Evolutionary conservation across 1,140 invertebrate species (phyloP), one percentile per base, ranked within the genome.

Genomic region (Akabosia matsudoensis): DNA sequence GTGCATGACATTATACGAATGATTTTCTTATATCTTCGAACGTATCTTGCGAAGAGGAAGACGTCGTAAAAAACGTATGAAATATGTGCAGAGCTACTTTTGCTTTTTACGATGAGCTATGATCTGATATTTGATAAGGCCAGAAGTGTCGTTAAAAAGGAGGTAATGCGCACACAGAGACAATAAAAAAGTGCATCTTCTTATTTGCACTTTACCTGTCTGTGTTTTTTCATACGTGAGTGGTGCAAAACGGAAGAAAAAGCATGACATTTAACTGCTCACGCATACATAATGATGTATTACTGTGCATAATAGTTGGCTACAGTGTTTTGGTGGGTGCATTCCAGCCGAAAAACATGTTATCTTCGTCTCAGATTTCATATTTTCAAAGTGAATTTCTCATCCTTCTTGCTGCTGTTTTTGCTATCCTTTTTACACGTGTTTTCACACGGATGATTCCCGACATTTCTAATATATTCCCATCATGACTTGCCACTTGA

Each of bases 51-150:
- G n/a, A n/a, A n/a, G n/a, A n/a, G 18, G 37, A 45, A 45, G 18
- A 18, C 18, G 37, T 45, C 37, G 37, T 45, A 45, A 45, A 56
- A 56, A 56, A 4, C 7, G 4, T 56, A 24, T 56, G 54, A 3
- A 22, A 56, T 3, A 56, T 56, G 54, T 56, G 54, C 14, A 24
- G 3, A 30, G 61, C 7, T 4, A 31, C 24, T 67, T 67, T 28
- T 67, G 28, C 7, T 28, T 30, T 67, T 31, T 67, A 67, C 31
- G 61, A 67, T 67, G 61, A 67, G 61, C 31, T 28, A 67, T 67
- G 61, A 30, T 30, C 26, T 67, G 61, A 30, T 67, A 67, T 31
- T 67, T 67, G 61, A 67, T 67, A 67, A 67, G 61, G 24, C 54
- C n/a, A n/a, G n/a, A n/a, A 45, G 18, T 45, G 37, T 22, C 3